Evolutionary conservation across 2,113 vertebrate species (phyloP).

Genomic region (Aphelocoma coerulescens): DNA sequence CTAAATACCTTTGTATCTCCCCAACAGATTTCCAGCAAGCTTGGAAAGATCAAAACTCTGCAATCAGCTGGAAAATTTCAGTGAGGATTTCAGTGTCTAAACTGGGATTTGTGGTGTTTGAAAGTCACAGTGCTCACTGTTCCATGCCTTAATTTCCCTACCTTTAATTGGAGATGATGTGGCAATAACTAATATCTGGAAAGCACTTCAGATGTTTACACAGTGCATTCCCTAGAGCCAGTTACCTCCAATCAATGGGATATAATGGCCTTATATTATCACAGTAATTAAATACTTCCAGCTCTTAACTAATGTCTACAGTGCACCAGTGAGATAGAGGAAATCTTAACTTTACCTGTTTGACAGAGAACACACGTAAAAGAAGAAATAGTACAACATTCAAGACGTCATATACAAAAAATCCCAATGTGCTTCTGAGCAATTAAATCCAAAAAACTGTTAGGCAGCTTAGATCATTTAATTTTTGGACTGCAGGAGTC

Average conservation of each 20-base stretch:
- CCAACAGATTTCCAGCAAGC: background rate
- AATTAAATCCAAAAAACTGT: background rate
- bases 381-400: background rate
- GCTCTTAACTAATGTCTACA: background rate
- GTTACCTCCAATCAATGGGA: slow-evolving; percentile 54
- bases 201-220: slow-evolving; percentile 13
- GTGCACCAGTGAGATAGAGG: background rate
- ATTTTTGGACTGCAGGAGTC: background rate
- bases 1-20: background rate
- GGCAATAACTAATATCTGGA: slow-evolving; percentile 23
- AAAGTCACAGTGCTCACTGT: background rate
- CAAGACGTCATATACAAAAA: background rate
- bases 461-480: background rate
- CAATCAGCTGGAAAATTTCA: background rate
- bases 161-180: background rate
- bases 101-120: background rate
- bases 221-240: slow-evolving; percentile 14
- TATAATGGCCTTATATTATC: slow-evolving; percentile 45
- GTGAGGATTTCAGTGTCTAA: background rate
- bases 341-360: background rate
- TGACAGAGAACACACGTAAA: background rate
- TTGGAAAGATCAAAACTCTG: background rate
- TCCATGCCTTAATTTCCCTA: background rate
- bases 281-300: slow-evolving; percentile 62
- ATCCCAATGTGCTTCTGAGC: background rate